Conservation (phyloP, 1,140 invertebrate genomes). For the Andricus grossulariae region DNA sequence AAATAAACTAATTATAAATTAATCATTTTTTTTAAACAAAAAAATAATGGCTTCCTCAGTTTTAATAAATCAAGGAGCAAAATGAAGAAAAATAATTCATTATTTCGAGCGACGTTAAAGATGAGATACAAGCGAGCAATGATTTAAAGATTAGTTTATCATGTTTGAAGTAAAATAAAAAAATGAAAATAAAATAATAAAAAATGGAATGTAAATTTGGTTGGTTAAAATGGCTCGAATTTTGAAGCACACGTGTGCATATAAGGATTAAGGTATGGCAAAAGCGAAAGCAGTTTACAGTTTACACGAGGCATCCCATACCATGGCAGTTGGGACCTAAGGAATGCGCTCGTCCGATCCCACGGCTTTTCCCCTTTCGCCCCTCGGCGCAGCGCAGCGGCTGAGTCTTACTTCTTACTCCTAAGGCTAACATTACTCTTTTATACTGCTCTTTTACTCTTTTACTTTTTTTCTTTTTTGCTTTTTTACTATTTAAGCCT, state of each 20-base stretch:
- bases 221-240: not conserved
- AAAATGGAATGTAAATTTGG: slow-evolving; percentile 25
- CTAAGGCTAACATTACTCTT: slow-evolving; percentile 29
- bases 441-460: not conserved
- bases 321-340: slow-evolving; percentile 64
- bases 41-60: not conserved
- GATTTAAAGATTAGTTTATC: slow-evolving; percentile 12
- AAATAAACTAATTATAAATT: not conserved
- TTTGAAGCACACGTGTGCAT: slow-evolving; percentile 29
- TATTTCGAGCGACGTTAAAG: not conserved
- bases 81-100: not conserved
- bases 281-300: slow-evolving; percentile 30
- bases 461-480: not conserved
- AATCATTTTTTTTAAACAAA: not conserved
- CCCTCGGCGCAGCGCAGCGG: slow-evolving; percentile 28
- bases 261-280: slow-evolving; percentile 5
- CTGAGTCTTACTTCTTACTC: slow-evolving; percentile 36
- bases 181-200: not conserved
- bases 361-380: slow-evolving; percentile 65
- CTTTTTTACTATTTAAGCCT: not conserved
- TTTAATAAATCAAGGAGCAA: not conserved
- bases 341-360: slow-evolving; percentile 73
- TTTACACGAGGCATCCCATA: slow-evolving; percentile 58
- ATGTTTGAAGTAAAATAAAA: not conserved
- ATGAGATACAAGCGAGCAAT: not conserved